phyloP scores from a whole-genome alignment of 2,797 vertebrate genomes.

The Lophius americanus region DNA sequence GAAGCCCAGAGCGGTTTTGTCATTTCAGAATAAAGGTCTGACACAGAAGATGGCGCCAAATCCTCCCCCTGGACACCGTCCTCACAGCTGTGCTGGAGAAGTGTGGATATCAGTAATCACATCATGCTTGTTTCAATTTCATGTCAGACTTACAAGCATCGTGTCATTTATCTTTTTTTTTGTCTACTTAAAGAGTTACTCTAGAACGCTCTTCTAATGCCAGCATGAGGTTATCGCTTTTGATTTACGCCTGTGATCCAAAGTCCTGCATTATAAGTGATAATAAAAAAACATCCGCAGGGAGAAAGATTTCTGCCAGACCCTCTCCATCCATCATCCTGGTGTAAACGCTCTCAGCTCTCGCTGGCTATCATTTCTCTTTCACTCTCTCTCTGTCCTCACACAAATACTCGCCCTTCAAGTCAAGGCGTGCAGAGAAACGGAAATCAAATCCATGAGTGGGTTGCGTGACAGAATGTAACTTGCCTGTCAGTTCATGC shows the following conservation, averaged over 20 bases:
- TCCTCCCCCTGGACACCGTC: background rate
- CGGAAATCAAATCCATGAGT: conserved; percentile 8
- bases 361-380: too few species aligned
- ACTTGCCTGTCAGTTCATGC: conserved; percentile 31
- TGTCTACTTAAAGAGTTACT: conserved; percentile 25
- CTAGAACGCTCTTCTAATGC: background rate
- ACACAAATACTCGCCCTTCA: conserved; percentile 12
- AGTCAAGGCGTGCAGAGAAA: conserved; percentile 42
- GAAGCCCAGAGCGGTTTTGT: background rate
- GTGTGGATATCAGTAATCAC: conserved; percentile 2
- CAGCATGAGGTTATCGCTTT: background rate
- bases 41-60: conserved; percentile 60
- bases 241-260: conserved; percentile 14
- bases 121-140: conserved; percentile 3
- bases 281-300: conserved; percentile 4
- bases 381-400: background rate
- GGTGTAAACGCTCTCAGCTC: background rate
- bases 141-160: conserved; percentile 6
- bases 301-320: background rate
- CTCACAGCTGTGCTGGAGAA: background rate
- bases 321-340: background rate
- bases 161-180: background rate
- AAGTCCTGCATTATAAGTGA: background rate
- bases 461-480: conserved; percentile 17
- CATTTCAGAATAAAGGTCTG: conserved; percentile 15